Base-by-base conservation (phyloP, 2,888 invertebrate genomes). In the Drosophila dives region DNA sequence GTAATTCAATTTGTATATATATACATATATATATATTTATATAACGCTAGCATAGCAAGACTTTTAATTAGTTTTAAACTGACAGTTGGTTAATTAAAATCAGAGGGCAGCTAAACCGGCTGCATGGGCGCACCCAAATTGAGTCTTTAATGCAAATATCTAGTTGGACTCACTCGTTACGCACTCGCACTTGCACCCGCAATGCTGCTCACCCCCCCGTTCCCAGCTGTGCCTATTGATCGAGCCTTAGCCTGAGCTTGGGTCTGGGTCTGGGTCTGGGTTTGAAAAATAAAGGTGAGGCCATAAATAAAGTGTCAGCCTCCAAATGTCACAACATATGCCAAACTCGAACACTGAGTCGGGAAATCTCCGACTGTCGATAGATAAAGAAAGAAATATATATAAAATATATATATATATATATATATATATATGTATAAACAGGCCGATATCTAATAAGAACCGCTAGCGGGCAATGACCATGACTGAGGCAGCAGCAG, bases 401-500 rank as follows among this genome's bases (percentile, higher is more conserved):
- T 29, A 29, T 5, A 1, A 6, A 20, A n/a, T n/a, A n/a, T n/a
- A n/a, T n/a, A n/a, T n/a, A n/a, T n/a, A n/a, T n/a, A n/a, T n/a
- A n/a, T n/a, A n/a, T n/a, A n/a, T n/a, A n/a, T n/a, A 29, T 29
- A 29, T 29, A 29, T 29, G 5, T 5, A 1, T 3, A 20, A 23
- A 45, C 7, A 45, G 23, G 45, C 45, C 4, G 20, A 45, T 12
- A 45, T 15, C 20, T 45, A 23, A 45, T 45, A 45, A 45, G 45
- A 45, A 45, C 45, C 23, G 45, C 45, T 23, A 45, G 45, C 45
- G 45, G 76, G 70, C 74, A 86, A 86, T 92, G 85, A 99, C 99
- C 92, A 99, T 95, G 99, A 99, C 95, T 99, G 93, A 99, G 96
- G 23, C 45, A 23, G 23, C 45, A 45, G 40, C 38, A 17, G 8